Base-by-base conservation (phyloP, 2,113 vertebrate species). In the Syrmaticus mikado region DNA sequence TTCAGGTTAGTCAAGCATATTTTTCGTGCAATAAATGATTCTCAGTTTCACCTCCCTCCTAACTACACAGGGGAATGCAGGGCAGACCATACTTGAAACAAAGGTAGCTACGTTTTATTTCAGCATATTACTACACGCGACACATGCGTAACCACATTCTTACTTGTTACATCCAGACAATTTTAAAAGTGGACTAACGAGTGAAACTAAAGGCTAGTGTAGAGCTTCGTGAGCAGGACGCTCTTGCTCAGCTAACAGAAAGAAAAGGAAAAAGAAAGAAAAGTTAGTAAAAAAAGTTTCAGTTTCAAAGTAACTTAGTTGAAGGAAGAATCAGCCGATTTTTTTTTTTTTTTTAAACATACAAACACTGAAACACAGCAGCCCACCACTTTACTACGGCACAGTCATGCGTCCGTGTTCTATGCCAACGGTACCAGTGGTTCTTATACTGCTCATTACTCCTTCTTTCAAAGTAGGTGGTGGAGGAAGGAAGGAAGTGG, bases 341-440 rank as follows among this genome's bases (percentile, higher is more conserved):
- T 27, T 72, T 76, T 22, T 71, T 53, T 53, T 53, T 52, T 50
- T 52, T 52, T 12, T 17, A 7, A 4, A 28, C 30, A 53, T 30
- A 71, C 50, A 60, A 87, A 53, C 5, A 17, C 65, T 24, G 80
- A 70, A 82, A 4, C 30, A 58, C 17, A 53, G 22, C 15, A 36
- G 64, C 7, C 55, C 66, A 40, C 13, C 25, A 38, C 17, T 52
- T 75, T 10, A 76, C 5, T 58, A 67, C 5, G 20, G 27, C 9
- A 6, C 27, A 32, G 17, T 10, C 81, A 87, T 22, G 32, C 58
- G 32, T 13, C 11, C 28, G 10, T 25, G 30, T 32, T 67, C 43
- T 28, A 64, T 34, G 87, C 14, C n/a, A 64, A 6, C 6, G 8
- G 5, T 58, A 83, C 5, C 0, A 0, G 5, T 10, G 14, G 0